Evolutionary conservation across 2,113 vertebrate genomes (phyloP).

Genomic region (Suncus etruscus): DNA sequence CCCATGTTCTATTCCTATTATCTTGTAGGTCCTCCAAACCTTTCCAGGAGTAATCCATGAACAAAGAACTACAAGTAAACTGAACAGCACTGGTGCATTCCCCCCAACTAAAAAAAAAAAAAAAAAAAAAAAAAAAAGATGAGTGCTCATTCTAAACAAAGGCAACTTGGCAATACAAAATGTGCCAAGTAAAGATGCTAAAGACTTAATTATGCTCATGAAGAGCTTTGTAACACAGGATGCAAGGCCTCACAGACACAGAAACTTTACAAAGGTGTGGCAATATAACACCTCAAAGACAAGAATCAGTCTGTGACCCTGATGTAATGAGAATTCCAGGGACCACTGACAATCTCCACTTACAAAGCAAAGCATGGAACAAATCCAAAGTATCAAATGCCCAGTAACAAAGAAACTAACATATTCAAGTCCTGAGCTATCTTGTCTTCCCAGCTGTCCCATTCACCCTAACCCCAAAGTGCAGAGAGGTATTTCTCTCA

Average conservation of each 20-base stretch:
- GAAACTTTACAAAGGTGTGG: constrained; percentile 77
- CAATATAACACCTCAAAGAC: constrained; percentile 82
- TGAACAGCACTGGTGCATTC: too few species aligned
- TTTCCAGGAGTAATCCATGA: too few species aligned
- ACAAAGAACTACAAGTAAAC: too few species aligned
- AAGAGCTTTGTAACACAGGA: constrained; percentile 70
- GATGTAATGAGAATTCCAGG: constrained; percentile 78
- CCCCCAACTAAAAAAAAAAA: too few species aligned
- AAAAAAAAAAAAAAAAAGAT: too few species aligned
- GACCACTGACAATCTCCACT: constrained; percentile 83
- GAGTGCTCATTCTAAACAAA: too few species aligned
- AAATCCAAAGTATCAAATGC: constrained; percentile 82
- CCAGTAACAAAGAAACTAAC: constrained; percentile 82
- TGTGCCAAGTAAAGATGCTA: constrained; percentile 53
- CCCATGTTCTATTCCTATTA: too few species aligned
- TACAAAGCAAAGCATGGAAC: constrained; percentile 81
- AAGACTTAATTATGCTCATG: constrained; percentile 72
- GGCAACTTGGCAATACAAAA: constrained; percentile 23
- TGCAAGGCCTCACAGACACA: constrained; percentile 76
- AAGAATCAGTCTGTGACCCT: constrained; percentile 82
- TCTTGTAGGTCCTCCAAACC: too few species aligned
- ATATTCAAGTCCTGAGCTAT: constrained; percentile 65
- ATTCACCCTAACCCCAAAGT: constrained; percentile 35
- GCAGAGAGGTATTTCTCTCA: constrained; percentile 61
- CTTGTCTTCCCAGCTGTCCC: constrained; percentile 51